These are phyloP conservation scores for Stenchaetothrips biformis DNA, from an alignment of 2,888 invertebrate species.

Conservation along the genomic window DNA sequence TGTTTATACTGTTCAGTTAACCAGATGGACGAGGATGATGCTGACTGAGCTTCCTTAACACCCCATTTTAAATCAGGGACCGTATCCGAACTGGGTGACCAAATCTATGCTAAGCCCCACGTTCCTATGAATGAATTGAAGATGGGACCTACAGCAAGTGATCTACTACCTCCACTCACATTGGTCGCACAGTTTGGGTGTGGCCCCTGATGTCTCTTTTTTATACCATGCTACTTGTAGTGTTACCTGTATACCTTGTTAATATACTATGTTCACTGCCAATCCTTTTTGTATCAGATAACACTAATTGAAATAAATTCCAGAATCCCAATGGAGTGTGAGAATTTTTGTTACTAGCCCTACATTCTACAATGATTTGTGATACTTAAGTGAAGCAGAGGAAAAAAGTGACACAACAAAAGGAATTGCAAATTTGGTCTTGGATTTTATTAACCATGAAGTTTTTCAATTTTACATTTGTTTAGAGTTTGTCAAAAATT, in stretches of 20 bases:
- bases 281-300: not conserved
- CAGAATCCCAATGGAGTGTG: not conserved
- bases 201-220: not conserved
- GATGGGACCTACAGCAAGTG: too few relatives aligned
- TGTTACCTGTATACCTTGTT: not conserved
- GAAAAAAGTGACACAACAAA: not conserved
- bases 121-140: too few relatives aligned
- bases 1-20: not conserved
- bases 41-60: conserved; percentile 16
- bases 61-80: not conserved
- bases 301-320: not conserved
- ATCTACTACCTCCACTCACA: too few relatives aligned
- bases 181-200: too few relatives aligned
- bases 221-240: not conserved
- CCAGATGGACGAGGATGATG: not conserved
- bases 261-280: not conserved
- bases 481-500: not conserved
- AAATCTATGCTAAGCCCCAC: too few relatives aligned
- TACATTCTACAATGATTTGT: not conserved
- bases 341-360: not conserved
- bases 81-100: too few relatives aligned
- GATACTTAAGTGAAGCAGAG: not conserved
- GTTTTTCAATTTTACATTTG: not conserved
- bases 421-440: not conserved
- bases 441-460: not conserved